Evolutionary conservation across 2,888 invertebrate genomes (phyloP), one percentile per base, ranked within the genome.

Genomic region (Dicyrtoma fusca): DNA sequence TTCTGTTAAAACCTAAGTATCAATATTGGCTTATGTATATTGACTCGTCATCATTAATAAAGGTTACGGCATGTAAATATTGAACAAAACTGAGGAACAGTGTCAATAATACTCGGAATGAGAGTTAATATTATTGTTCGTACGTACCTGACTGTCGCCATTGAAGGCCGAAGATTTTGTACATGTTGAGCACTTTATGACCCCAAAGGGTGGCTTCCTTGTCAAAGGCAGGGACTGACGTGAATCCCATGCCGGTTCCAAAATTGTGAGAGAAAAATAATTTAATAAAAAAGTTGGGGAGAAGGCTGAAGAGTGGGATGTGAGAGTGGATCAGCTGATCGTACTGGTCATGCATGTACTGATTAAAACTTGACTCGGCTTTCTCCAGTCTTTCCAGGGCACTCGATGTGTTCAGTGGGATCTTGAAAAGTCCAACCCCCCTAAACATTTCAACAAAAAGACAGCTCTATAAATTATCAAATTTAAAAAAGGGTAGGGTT

Each of bases 361-460:
- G 61, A n/a, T 70, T 59, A 63, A 78, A 79, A 45, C 73, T 74
- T 23, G 64, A 59, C 51, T 79, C 79, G 4, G 79, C 72, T 53
- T 68, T 61, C 25, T 68, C 62, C 21, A 79, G 55, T 53, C 79
- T 59, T 13, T 71, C 74, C 47, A 76, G 64, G 19, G 72, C 66
- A 23, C 72, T 64, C 13, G 42, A 21, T 10, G 65, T 71, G 19
- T 34, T 59, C 55, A 76, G 42, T 21, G 78, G 78, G n/a, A 79
- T 75, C 68, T 78, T 79, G 64, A 79, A 79, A 1, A 79, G 61
- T 8, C 79, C 79, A 19, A 79, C 79, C 11, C 76, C 77, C 76
- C 76, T 76, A n/a, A 34, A 51, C 45, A 59, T 25, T 1, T 34
- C 11, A 66, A 17, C 51, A 53, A 34, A 51, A 62, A 44, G 17